A percentile compares a stretch with the other conserved stretches of the same genome.
Evolutionary conservation across 2,888 invertebrate species (phyloP).

Genomic region (Spilosoma lubricipeda): DNA sequence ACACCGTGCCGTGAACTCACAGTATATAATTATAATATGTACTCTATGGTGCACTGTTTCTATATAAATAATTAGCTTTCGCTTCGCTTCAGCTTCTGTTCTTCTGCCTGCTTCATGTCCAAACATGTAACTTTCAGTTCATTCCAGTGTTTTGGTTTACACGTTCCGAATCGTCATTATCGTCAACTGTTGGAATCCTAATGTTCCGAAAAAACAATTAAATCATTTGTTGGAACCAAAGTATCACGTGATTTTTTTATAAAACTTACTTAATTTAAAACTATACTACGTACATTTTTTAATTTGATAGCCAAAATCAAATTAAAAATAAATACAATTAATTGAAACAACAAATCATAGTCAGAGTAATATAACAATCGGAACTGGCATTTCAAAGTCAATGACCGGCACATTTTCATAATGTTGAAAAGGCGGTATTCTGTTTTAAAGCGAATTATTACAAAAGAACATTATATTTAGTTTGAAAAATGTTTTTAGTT

Average conservation of each 20-base stretch:
- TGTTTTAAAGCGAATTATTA: neutral
- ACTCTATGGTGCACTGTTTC: no score
- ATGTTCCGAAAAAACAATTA: neutral
- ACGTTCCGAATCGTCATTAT: constrained; percentile 6
- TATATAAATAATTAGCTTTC: no score
- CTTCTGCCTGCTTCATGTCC: no score
- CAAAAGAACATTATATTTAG: neutral
- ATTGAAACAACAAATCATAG: neutral
- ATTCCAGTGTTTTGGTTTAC: constrained; percentile 1
- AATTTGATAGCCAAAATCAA: neutral
- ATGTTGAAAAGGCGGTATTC: neutral
- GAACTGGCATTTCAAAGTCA: neutral
- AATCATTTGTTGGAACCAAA: neutral
- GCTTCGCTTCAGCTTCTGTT: no score
- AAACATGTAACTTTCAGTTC: neutral
- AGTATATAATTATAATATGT: neutral
- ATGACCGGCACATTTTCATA: neutral
- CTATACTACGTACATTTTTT: no score
- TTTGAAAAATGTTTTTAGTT: neutral
- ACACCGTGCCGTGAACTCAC: neutral
- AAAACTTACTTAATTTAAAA: no score
- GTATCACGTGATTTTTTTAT: neutral
- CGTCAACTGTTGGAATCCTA: neutral
- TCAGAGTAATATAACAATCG: constrained; percentile 3
- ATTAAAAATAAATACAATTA: neutral